Evolutionary conservation across 1,140 invertebrate genomes (phyloP), one percentile per base, ranked within the genome.

Genomic region (Himalopsyche phryganea): DNA sequence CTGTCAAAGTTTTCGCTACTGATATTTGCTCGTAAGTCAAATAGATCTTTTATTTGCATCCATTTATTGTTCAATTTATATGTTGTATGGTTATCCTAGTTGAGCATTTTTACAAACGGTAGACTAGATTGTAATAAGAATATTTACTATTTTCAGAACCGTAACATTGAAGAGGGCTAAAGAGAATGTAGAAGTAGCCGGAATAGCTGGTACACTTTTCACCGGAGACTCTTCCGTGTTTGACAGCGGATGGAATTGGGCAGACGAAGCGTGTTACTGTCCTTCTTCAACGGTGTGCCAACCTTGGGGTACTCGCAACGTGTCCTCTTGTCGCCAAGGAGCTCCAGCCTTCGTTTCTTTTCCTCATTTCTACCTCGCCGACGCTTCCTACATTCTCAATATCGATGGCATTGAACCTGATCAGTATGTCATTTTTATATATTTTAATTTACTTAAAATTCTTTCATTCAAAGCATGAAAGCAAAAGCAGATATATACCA

Each of bases 291-390:
- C 65, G 0, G 59, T 76, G 23, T 84, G 74, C 66, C 28, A 77
- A 55, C 81, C 80, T 0, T 61, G 74, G 15, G 83, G 83, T 6
- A 69, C 73, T 0, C 68, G 83, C 2, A 80, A 84, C 66, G 80
- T 86, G 48, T 82, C 83, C 5, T 51, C 66, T 28, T 87, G 86
- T 55, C 79, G 83, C 55, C 79, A 73, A 63, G 83, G 83, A 17
- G 83, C 87, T 10, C 90, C 90, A 1, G 83, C 85, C 9, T 89
- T 85, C 65, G 73, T 91, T 7, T 88, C 89, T 13, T 83, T 85
- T 61, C 90, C 91, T 1, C 90, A 94, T 74, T 92, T 91, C 76
- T 83, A 85, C 60, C 71, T 83, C 40, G 85, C 85, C 11, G 88
- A 91, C 71, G 74, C 80, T 0, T 72, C 72, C 62, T 83, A 84